phyloP scores from a whole-genome alignment of 2,113 vertebrate genomes.

The Nothoprocta perdicaria region DNA sequence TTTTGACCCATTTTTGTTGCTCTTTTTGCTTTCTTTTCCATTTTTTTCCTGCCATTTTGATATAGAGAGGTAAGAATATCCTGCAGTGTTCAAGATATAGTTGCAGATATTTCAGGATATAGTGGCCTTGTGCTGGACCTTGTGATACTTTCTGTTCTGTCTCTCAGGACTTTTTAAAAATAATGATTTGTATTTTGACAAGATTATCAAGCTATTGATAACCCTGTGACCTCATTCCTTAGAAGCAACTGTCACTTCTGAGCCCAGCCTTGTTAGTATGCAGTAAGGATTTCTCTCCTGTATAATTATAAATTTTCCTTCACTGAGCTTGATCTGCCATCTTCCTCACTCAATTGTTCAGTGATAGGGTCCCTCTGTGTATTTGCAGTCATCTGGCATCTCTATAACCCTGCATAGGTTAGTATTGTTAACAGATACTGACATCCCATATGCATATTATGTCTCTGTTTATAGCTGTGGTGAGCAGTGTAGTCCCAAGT shows the following conservation, averaged over 20 bases:
- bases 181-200: neutral
- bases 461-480: neutral
- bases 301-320: neutral
- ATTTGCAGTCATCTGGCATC: neutral
- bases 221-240: neutral
- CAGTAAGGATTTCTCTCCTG: neutral
- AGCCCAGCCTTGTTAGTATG: neutral
- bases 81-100: neutral
- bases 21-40: no score
- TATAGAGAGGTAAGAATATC: neutral
- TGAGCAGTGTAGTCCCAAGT: neutral
- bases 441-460: neutral
- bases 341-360: neutral
- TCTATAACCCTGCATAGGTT: neutral
- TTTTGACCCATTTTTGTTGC: neutral
- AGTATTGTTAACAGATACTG: neutral
- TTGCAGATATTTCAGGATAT: neutral
- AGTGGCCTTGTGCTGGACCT: neutral
- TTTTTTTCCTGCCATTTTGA: neutral
- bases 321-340: neutral
- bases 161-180: neutral
- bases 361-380: neutral
- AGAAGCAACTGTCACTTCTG: neutral
- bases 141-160: neutral
- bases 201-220: neutral